Conservation (phyloP, 2,113 vertebrate species). For the Crypturellus undulatus region DNA sequence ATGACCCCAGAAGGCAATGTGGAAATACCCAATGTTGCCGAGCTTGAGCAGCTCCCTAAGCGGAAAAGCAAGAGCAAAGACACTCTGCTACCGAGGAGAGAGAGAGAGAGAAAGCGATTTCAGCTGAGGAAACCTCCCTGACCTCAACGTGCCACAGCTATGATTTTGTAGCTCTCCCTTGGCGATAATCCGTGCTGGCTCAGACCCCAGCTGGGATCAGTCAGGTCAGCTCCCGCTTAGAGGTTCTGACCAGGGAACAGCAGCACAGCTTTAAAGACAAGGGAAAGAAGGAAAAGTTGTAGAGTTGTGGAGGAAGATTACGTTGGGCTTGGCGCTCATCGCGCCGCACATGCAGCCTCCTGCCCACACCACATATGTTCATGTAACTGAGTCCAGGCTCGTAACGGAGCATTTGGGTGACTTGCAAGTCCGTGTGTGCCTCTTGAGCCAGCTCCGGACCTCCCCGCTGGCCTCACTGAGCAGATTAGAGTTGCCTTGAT, state of each 20-base stretch:
- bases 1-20: neutral
- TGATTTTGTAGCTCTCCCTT: slow-evolving; percentile 26
- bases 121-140: slow-evolving; percentile 44
- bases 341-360: neutral
- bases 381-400: neutral
- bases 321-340: neutral
- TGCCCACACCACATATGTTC: accelerated
- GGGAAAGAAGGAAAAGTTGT: neutral
- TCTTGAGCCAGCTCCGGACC: neutral
- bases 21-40: neutral
- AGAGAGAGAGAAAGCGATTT: neutral
- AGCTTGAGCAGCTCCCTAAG: neutral
- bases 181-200: slow-evolving; percentile 61
- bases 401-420: accelerated
- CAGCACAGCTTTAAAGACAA: neutral
- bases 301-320: neutral
- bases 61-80: neutral
- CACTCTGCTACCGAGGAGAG: accelerated
- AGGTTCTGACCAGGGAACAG: slow-evolving; percentile 8
- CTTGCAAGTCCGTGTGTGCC: accelerated
- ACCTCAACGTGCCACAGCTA: slow-evolving; percentile 15
- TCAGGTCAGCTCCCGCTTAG: slow-evolving; percentile 34
- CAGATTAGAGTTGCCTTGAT: neutral
- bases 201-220: slow-evolving; percentile 41
- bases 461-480: neutral